Evolutionary conservation across 2,797 vertebrate species (phyloP), one percentile per base, ranked within the genome.

Genomic region (Ceryle rudis): DNA sequence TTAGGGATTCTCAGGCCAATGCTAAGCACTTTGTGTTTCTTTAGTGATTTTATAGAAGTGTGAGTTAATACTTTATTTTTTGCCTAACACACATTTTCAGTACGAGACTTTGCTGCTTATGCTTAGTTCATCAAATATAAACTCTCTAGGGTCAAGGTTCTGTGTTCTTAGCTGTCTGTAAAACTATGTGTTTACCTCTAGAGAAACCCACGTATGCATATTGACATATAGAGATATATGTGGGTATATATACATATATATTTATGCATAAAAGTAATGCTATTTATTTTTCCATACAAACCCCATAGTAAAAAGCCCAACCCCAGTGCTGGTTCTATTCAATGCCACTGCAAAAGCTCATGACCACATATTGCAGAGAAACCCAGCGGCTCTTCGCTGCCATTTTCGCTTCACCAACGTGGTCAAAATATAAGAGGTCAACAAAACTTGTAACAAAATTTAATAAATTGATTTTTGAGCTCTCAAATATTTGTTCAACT

Each of bases 401-500:
- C 51, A 5, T 10, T 37, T 49, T 42, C 69, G 42, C 5, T 57
- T 20, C 25, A 67, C 10, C 5, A 9, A 47, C 25, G 12, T 41
- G 41, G 41, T 41, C 41, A 41, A 41, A 41, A 15, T 41, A 41
- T 41, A 51, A 2, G 1, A 2, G 1, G 67, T 66, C 4, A 52
- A 5, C 29, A 52, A 71, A 47, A 66, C 8, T 35, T 44, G 17
- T 7, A 73, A 55, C 28, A 51, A 8, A 41, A 9, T 2, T 39
- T 58, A 42, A 74, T 33, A 37, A 29, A 31, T 23, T 42, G 2
- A 54, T 37, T 74, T 54, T 60, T 81, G 33, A 62, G 4, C 9
- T 72, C 64, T 42, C 15, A 64, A 61, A 61, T 5, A 67, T 39
- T 57, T 65, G 0, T 46, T 65, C 2, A 1, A 18, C 1, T 1